phyloP scores from a whole-genome alignment of 1,140 invertebrate species.

The Drosophila subpulchrella region DNA sequence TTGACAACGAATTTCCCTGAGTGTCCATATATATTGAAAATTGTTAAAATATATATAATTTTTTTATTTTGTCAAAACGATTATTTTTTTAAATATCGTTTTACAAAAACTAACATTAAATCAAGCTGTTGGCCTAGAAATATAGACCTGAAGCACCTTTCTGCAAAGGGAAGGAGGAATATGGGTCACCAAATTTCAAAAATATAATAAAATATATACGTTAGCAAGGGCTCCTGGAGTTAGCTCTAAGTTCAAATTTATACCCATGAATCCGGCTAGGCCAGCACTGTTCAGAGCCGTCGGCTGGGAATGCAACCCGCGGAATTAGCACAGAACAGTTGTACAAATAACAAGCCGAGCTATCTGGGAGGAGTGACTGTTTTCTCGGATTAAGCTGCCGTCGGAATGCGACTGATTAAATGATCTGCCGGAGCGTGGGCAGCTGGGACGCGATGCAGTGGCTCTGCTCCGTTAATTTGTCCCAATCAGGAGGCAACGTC shows the following conservation, averaged over 20 bases:
- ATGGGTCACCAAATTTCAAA: too few relatives aligned
- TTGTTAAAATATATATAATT: too few relatives aligned
- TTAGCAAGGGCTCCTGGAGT: too few relatives aligned
- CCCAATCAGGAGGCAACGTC: not conserved
- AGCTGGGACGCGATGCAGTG: not conserved
- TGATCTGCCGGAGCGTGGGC: constrained; percentile 14
- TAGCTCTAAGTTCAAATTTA: not conserved
- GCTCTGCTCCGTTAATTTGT: not conserved
- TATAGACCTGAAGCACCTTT: too few relatives aligned
- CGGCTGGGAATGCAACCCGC: constrained; percentile 1
- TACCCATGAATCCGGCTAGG: not conserved
- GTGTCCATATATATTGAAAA: too few relatives aligned
- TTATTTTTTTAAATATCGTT: too few relatives aligned
- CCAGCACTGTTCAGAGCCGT: not conserved
- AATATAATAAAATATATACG: too few relatives aligned
- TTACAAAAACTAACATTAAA: too few relatives aligned
- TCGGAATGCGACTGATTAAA: constrained; percentile 20
- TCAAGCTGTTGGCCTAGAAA: too few relatives aligned
- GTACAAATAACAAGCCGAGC: not conserved
- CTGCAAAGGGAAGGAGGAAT: too few relatives aligned
- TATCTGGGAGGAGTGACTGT: not conserved
- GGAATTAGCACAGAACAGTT: constrained; percentile 10
- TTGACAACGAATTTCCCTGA: too few relatives aligned
- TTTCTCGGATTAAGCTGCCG: constrained; percentile 1
- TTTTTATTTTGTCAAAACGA: too few relatives aligned